phyloP scores from a whole-genome alignment of 2,797 vertebrate species.

The Eurystomus glaucurus region DNA sequence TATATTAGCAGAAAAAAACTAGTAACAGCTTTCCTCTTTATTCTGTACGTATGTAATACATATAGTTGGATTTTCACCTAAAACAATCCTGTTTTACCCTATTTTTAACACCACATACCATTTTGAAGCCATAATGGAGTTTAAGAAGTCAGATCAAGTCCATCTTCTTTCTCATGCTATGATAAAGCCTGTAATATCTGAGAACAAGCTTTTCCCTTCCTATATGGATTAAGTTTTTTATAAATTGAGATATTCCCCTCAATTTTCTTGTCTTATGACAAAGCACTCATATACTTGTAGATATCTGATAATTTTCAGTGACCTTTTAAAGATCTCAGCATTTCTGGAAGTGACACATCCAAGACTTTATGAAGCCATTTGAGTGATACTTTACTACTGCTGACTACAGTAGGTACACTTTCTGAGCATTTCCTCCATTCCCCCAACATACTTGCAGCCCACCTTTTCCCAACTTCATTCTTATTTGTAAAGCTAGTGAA shows the following conservation, averaged over 20 bases:
- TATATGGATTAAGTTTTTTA: not conserved
- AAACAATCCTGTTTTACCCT: not conserved
- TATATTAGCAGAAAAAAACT: not conserved
- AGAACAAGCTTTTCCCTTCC: not conserved
- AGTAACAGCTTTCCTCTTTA: not conserved
- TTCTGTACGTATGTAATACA: not conserved
- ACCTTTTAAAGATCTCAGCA: not conserved
- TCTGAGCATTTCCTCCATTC: not conserved
- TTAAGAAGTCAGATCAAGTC: not conserved
- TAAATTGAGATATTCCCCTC: not conserved
- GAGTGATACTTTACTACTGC: not conserved
- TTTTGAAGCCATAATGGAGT: not conserved
- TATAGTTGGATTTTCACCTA: not conserved
- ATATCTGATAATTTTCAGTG: not conserved
- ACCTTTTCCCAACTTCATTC: not conserved
- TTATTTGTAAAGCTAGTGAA: not conserved
- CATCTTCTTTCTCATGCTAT: not conserved
- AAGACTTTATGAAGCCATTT: not conserved
- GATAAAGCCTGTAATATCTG: not conserved
- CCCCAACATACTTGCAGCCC: not conserved
- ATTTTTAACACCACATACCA: not conserved
- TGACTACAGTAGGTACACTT: not conserved
- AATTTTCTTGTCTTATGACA: not conserved
- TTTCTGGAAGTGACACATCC: not conserved
- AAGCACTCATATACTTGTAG: not conserved